phyloP scores from a whole-genome alignment of 2,797 vertebrate genomes.

The Sebastes kiyomatsui region DNA sequence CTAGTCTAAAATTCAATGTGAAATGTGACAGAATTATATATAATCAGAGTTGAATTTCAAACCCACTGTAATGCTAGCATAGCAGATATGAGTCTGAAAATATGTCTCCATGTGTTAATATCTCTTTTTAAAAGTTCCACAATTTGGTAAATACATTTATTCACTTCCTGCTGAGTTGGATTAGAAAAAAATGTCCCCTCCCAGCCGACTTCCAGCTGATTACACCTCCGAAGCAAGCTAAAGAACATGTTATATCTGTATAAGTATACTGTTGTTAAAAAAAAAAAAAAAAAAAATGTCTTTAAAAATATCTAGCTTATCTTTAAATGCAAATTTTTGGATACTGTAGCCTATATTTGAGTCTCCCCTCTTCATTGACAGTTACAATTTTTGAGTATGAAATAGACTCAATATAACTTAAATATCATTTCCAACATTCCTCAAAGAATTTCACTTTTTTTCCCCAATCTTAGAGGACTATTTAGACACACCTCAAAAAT shows the following conservation, averaged over 20 bases:
- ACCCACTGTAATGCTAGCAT: neutral
- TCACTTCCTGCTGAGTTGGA: neutral
- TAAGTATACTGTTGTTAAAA: neutral
- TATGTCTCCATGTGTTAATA: no score
- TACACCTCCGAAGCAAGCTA: neutral
- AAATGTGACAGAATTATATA: neutral
- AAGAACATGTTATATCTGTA: neutral
- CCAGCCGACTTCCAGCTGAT: no score
- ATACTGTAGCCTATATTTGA: neutral
- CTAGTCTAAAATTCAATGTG: neutral
- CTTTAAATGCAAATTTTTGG: neutral
- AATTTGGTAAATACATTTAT: neutral
- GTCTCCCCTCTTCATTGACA: neutral
- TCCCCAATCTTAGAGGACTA: neutral
- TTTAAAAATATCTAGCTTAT: neutral
- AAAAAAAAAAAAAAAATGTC: neutral
- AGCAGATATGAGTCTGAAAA: neutral
- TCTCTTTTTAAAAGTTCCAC: no score
- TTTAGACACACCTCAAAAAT: constrained; percentile 47
- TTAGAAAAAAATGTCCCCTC: no score
- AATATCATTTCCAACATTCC: neutral
- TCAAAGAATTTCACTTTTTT: neutral
- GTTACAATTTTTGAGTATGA: neutral
- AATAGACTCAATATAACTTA: neutral
- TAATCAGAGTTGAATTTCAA: neutral